Percentiles rank a stretch among this genome's conserved stretches.
These are phyloP conservation scores for Argya squamiceps DNA, from an alignment of 2,797 vertebrate genomes.

Conservation along the genomic window DNA sequence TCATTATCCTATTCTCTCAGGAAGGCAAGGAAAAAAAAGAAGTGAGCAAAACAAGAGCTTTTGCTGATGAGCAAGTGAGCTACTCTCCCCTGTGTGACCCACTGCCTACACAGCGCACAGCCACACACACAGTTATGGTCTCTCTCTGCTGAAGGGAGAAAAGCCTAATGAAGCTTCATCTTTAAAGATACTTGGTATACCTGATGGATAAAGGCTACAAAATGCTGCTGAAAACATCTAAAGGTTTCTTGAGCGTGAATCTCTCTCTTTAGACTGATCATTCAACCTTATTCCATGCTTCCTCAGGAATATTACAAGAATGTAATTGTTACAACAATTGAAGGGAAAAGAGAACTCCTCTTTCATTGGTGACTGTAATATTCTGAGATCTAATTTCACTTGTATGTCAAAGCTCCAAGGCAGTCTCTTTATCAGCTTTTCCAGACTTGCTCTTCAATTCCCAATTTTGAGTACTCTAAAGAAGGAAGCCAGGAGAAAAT, in stretches of 20 bases:
- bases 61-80: neutral
- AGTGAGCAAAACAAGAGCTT: neutral
- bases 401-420: neutral
- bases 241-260: neutral
- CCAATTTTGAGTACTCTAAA: neutral
- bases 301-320: neutral
- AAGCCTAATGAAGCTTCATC: neutral
- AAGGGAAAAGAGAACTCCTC: neutral
- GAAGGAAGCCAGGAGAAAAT: neutral
- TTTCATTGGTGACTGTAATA: neutral
- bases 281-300: neutral
- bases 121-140: neutral
- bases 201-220: neutral
- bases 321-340: neutral
- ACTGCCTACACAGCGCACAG: fast-evolving
- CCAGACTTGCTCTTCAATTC: neutral
- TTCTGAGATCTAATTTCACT: neutral
- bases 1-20: neutral
- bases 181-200: neutral
- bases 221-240: neutral
- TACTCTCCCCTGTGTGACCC: fast-evolving
- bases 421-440: neutral
- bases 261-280: neutral
- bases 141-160: neutral
- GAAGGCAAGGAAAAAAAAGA: neutral